Evolutionary conservation across 1,140 invertebrate genomes (phyloP).

Genomic region (Zophobas atratus): DNA sequence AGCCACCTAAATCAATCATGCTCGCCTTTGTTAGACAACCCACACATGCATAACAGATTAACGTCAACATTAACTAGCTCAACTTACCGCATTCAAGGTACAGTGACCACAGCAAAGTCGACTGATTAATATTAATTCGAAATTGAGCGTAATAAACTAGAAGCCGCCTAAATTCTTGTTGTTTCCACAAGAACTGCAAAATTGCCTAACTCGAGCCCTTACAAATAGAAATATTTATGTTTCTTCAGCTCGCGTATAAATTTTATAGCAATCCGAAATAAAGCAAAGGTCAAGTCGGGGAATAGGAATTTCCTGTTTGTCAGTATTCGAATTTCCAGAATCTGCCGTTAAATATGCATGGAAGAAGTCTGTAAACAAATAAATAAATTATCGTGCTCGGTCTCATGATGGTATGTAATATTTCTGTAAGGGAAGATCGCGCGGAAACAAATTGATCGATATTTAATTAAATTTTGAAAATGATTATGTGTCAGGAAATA

Average conservation of each 20-base stretch:
- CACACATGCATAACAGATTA: slow-evolving; percentile 24
- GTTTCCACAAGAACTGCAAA: too few species aligned
- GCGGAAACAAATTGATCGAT: not conserved
- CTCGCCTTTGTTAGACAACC: slow-evolving; percentile 32
- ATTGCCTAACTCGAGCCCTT: too few species aligned
- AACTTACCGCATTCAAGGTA: not conserved
- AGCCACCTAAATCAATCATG: slow-evolving; percentile 31
- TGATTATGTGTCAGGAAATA: not conserved
- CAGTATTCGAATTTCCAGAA: slow-evolving; percentile 27
- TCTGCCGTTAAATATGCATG: slow-evolving; percentile 24
- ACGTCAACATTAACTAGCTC: slow-evolving; percentile 27
- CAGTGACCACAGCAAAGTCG: not conserved
- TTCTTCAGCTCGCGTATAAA: not conserved
- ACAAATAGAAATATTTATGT: not conserved
- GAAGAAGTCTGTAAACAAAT: slow-evolving; percentile 27
- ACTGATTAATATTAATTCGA: not conserved
- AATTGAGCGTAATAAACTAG: too few species aligned
- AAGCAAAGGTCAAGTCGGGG: slow-evolving; percentile 6
- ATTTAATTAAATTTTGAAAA: slow-evolving; percentile 9
- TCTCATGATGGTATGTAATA: slow-evolving; percentile 8
- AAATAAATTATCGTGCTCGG: slow-evolving; percentile 14
- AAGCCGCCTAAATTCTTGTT: too few species aligned
- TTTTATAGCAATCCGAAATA: not conserved
- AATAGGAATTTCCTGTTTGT: slow-evolving; percentile 20
- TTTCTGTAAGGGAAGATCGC: not conserved